Base-by-base conservation (phyloP, 2,888 invertebrate genomes). In the Hemithea aestivaria region DNA sequence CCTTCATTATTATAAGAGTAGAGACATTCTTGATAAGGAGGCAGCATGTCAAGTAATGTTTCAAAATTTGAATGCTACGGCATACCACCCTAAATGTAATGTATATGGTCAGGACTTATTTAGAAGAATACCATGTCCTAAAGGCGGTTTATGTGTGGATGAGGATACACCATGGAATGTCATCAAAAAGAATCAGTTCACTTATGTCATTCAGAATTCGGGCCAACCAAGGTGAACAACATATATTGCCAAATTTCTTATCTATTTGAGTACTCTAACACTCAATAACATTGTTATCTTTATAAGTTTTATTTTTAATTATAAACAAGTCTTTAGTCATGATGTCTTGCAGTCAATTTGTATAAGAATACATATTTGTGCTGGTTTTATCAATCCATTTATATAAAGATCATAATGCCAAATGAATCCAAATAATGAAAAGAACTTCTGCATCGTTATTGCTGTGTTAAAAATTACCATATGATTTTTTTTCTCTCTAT, bases 171-270 rank as follows among this genome's bases (percentile, higher is more conserved):
- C 94, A 11, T 90, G 90, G 75, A 94, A 95, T 89, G 96, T 98
- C 1, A 89, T 98, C 7, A 91, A 92, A 57, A 93, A 92, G 30
- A 92, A 94, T 77, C 98, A 99, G 81, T 97, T 99, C 75, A 98
- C 98, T 1, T 98, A 96, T 84, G 93, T 94, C 45, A 94, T 99
- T 45, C 92, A 95, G 68, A 95, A 98, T 77, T 91, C 93, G 43
- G 92, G 92, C 54, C 94, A 96, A 70, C 97, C 98, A 39, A 94
- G 96, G 95, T 96, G 88, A 58, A 46, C 24, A 7, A 7, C 21
- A 8, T 28, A 6, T 20, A 20, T 20, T 25, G 39, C 32, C 31
- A 1, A 16, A 27, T 25, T 20, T 20, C 34, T 10, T 30, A 35
- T 31, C n/a, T 25, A 28, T 35, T 41, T 20, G n/a, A n/a, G n/a